Conservation (phyloP, 1,140 invertebrate species). For the Lepidotrigona ventralis region DNA sequence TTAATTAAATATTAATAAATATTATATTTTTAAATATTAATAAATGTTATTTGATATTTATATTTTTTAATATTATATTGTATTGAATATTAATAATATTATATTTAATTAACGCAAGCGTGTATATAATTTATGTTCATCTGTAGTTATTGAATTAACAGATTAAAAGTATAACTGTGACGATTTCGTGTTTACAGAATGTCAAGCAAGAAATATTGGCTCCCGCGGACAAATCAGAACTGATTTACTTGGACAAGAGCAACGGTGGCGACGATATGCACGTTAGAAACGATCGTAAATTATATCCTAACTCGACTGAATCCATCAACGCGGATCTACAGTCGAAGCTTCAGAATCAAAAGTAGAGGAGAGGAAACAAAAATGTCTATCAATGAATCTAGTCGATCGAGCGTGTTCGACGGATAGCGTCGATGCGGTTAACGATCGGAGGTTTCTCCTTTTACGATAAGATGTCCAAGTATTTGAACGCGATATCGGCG, state of each 20-base stretch:
- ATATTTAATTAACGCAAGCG: too few relatives aligned
- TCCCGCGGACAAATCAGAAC: conserved; percentile 67
- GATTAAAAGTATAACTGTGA: not conserved
- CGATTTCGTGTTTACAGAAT: not conserved
- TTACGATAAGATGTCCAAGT: not conserved
- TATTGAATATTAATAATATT: too few relatives aligned
- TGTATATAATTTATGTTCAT: too few relatives aligned
- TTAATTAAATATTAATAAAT: too few relatives aligned
- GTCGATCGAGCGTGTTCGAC: not conserved
- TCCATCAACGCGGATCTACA: conserved; percentile 3
- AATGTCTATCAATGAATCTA: not conserved
- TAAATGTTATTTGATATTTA: too few relatives aligned
- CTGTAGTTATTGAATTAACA: too few relatives aligned
- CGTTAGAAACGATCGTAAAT: conserved; percentile 66
- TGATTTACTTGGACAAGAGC: conserved; percentile 72
- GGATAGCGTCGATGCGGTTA: not conserved
- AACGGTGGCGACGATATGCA: conserved; percentile 66
- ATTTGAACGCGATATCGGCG: not conserved
- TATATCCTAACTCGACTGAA: conserved; percentile 62
- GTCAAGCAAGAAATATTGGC: not conserved
- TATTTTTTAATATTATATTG: too few relatives aligned
- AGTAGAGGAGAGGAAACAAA: not conserved
- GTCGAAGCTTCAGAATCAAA: not conserved
- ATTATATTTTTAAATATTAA: too few relatives aligned
- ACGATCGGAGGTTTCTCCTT: not conserved